Conservation (phyloP, 2,113 vertebrate genomes). For the Alligator sinensis region DNA sequence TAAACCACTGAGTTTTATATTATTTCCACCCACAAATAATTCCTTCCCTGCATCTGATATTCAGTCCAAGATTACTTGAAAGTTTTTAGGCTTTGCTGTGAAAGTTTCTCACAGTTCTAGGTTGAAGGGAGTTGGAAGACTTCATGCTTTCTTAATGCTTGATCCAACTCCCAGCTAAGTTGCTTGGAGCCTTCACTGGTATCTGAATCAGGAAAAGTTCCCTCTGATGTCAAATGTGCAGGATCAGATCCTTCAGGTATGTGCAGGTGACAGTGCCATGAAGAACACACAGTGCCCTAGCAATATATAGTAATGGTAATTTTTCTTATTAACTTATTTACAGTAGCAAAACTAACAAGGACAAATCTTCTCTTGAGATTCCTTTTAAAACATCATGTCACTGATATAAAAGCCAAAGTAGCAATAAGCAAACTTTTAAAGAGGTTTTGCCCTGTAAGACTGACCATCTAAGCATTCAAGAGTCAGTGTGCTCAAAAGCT, state of each 20-base stretch:
- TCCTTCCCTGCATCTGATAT: conserved; percentile 20
- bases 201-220: background rate
- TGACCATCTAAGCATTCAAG: no score
- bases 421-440: background rate
- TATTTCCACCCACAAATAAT: background rate
- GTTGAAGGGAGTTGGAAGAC: background rate
- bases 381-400: background rate
- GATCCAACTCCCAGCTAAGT: background rate
- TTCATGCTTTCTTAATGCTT: background rate
- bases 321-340: background rate
- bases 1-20: conserved; percentile 46
- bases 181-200: background rate
- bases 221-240: background rate
- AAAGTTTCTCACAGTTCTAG: conserved; percentile 3
- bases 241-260: background rate
- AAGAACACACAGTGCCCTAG: background rate
- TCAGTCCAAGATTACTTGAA: conserved; percentile 15
- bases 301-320: background rate
- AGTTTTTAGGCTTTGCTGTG: conserved; percentile 8
- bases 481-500: no score
- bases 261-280: background rate
- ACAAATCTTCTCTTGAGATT: background rate
- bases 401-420: background rate
- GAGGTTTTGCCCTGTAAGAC: no score
- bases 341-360: background rate